These are phyloP conservation scores for Drosophila buzzatii DNA, from an alignment of 2,888 invertebrate species.

Conservation along the genomic window DNA sequence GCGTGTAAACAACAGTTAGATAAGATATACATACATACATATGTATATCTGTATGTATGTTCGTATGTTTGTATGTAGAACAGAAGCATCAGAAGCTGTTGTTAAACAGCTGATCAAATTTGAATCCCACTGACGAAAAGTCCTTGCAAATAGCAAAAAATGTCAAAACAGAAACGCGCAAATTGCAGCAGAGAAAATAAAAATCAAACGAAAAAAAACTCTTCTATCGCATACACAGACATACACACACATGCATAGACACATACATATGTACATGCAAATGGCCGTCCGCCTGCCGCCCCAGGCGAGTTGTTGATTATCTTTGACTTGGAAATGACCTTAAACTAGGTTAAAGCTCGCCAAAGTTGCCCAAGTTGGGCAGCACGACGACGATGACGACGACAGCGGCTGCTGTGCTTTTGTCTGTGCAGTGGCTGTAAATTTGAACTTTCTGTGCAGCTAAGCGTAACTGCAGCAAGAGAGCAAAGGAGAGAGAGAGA, in stretches of 20 bases:
- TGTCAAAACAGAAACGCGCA: conserved; percentile 45
- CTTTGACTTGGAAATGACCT: conserved; percentile 82
- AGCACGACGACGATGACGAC: background rate
- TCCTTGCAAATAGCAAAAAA: conserved; percentile 66
- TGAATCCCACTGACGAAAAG: conserved; percentile 24
- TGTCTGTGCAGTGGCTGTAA: conserved; percentile 39
- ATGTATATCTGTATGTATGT: background rate
- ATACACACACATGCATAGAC: background rate
- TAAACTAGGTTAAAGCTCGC: conserved; percentile 84
- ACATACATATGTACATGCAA: background rate
- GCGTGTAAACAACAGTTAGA: conserved; percentile 45
- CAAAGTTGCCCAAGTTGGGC: conserved; percentile 58
- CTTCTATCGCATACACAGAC: conserved; percentile 19
- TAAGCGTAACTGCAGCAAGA: conserved; percentile 50
- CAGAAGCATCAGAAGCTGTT: conserved; percentile 6
- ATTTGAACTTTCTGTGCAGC: conserved; percentile 75
- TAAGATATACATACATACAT: conserved; percentile 23
- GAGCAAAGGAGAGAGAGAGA: conserved; percentile 7
- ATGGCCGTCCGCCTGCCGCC: conserved; percentile 7
- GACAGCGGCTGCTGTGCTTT: conserved; percentile 37
- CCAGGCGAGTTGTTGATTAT: conserved; percentile 58
- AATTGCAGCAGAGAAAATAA: conserved; percentile 21
- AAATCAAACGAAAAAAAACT: conserved; percentile 16
- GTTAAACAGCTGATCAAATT: conserved; percentile 6
- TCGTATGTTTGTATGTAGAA: background rate